These are phyloP conservation scores for Benthosema pterotum DNA, from an alignment of 2,797 vertebrate genomes.

Conservation along the genomic window DNA sequence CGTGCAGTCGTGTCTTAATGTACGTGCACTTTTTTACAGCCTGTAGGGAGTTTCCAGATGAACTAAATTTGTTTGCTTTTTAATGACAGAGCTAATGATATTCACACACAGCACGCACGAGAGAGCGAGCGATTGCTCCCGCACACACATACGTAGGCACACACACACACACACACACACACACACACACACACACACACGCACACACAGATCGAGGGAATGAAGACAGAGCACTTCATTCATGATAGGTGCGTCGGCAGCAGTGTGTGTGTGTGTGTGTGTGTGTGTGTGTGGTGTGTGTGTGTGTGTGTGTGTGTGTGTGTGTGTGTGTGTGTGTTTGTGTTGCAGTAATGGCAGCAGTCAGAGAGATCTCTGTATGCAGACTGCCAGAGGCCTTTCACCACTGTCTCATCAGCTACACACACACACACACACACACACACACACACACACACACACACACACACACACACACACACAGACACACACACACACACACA, in stretches of 20 bases:
- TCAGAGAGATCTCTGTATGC: slow-evolving; percentile 60
- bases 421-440: slow-evolving; percentile 13
- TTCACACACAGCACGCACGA: slow-evolving; percentile 57
- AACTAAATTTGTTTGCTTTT: slow-evolving; percentile 79
- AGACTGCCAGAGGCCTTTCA: slow-evolving; percentile 52
- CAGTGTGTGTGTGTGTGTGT: slow-evolving; percentile 40
- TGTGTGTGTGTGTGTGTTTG: slow-evolving; percentile 46
- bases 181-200: slow-evolving; percentile 7
- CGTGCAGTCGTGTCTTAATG: slow-evolving; percentile 27
- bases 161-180: too few relatives aligned
- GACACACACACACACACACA: slow-evolving; percentile 24
- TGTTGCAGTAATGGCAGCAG: slow-evolving; percentile 54
- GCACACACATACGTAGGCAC: background rate
- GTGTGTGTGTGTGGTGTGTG: slow-evolving; percentile 1
- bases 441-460: slow-evolving; percentile 1
- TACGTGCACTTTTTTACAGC: slow-evolving; percentile 35
- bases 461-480: slow-evolving; percentile 10
- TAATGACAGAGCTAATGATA: slow-evolving; percentile 82
- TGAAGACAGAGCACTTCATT: slow-evolving; percentile 71
- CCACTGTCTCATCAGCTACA: slow-evolving; percentile 58
- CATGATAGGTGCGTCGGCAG: slow-evolving; percentile 58
- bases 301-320: slow-evolving; percentile 32
- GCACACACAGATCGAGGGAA: slow-evolving; percentile 1
- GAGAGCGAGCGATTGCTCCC: too few relatives aligned
- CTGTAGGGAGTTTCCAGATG: slow-evolving; percentile 75